phyloP scores from a whole-genome alignment of 2,888 invertebrate genomes.

The Callyntrura guangdongensis region DNA sequence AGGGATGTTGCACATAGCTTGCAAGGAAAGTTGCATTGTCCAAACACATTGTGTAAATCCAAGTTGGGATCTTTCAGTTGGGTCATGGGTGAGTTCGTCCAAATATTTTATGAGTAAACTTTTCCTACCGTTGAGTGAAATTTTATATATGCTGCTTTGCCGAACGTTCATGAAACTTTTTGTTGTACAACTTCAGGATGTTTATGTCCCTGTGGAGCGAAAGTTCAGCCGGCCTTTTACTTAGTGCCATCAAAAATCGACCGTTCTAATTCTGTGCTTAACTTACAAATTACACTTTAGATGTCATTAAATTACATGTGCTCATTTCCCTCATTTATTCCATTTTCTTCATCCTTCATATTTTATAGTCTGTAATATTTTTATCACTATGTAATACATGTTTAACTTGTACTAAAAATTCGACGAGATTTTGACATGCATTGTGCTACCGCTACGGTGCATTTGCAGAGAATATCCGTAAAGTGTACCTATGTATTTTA shows the following conservation, averaged over 20 bases:
- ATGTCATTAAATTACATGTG: neutral
- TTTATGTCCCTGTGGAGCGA: conserved; percentile 95
- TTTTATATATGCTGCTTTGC: neutral
- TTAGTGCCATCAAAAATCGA: conserved; percentile 96
- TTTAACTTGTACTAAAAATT: neutral
- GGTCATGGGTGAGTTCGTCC: conserved; percentile 90
- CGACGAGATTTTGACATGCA: too few species aligned
- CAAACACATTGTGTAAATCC: conserved; percentile 90
- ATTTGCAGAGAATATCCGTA: too few species aligned
- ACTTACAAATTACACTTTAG: conserved; percentile 89
- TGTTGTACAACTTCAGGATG: conserved; percentile 88
- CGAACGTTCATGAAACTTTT: neutral
- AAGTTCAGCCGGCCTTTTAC: conserved; percentile 93
- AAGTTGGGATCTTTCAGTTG: conserved; percentile 97
- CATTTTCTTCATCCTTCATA: conserved; percentile 3
- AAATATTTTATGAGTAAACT: neutral
- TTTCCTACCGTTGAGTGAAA: neutral
- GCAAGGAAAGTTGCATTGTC: conserved; percentile 94
- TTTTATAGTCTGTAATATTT: neutral
- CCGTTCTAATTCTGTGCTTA: conserved; percentile 94
- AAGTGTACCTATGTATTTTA: too few species aligned
- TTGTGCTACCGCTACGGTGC: too few species aligned
- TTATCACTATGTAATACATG: neutral
- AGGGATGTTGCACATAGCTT: conserved; percentile 89
- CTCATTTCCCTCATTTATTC: conserved; percentile 19